Conservation (phyloP, 2,888 invertebrate genomes). For the Agrotis segetum region DNA sequence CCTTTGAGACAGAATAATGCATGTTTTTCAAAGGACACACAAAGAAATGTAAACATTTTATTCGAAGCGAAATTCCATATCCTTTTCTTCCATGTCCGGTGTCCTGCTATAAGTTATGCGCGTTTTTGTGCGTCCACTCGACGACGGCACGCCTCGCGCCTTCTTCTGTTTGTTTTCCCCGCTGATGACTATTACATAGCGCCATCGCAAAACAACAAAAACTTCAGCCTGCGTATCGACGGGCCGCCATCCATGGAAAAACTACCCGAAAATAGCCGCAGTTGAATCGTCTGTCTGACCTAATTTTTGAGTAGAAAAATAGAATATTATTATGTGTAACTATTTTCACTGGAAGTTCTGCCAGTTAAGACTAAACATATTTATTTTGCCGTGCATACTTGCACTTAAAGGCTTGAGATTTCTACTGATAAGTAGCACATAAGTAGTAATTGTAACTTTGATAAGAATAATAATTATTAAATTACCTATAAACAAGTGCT, state of each 20-base stretch:
- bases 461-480: background rate
- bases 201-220: slow-evolving; percentile 53
- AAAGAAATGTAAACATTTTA: slow-evolving; percentile 1
- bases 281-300: slow-evolving; percentile 19
- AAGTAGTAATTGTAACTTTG: too few relatives aligned
- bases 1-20: background rate
- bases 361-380: too few relatives aligned
- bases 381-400: too few relatives aligned
- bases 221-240: slow-evolving; percentile 43
- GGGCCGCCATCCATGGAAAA: slow-evolving; percentile 8
- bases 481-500: background rate
- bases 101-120: slow-evolving; percentile 51
- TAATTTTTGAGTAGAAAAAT: background rate
- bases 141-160: slow-evolving; percentile 4
- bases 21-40: background rate
- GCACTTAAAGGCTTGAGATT: too few relatives aligned
- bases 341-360: background rate
- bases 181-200: slow-evolving; percentile 60
- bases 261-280: background rate
- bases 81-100: slow-evolving; percentile 4
- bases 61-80: slow-evolving; percentile 2
- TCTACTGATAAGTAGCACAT: too few relatives aligned
- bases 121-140: slow-evolving; percentile 45
- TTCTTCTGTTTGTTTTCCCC: slow-evolving; percentile 36
- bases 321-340: too few relatives aligned